Evolutionary conservation across 2,797 vertebrate genomes (phyloP).

Genomic region (Protonibea diacanthus): DNA sequence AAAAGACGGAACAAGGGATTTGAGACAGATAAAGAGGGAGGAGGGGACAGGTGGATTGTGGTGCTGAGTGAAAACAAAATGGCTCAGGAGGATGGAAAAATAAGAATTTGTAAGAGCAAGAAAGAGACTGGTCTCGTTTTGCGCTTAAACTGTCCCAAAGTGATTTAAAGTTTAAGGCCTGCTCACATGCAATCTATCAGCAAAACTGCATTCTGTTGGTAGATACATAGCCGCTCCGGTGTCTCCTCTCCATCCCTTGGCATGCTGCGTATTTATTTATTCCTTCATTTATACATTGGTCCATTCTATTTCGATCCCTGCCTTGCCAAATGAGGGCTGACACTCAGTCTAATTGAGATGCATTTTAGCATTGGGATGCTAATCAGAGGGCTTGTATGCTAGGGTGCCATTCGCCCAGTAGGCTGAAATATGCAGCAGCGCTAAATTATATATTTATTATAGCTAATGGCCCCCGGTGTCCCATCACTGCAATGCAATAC

Average conservation of each 20-base stretch:
- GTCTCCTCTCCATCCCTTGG: slow-evolving; percentile 4
- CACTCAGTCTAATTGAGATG: slow-evolving; percentile 84
- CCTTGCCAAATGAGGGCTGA: slow-evolving; percentile 73
- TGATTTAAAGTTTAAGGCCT: slow-evolving; percentile 51
- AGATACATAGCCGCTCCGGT: neutral
- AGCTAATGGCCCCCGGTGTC: slow-evolving; percentile 76
- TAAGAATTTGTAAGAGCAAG: neutral
- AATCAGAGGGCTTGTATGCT: slow-evolving; percentile 72
- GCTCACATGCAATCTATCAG: slow-evolving; percentile 31
- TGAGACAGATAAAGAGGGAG: slow-evolving; percentile 13
- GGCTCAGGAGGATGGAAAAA: slow-evolving; percentile 3
- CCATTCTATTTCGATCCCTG: slow-evolving; percentile 66
- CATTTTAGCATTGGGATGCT: slow-evolving; percentile 78
- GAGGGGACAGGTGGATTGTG: slow-evolving; percentile 25
- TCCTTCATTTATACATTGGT: slow-evolving; percentile 65
- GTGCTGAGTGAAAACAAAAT: slow-evolving; percentile 33
- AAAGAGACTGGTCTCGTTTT: slow-evolving; percentile 33
- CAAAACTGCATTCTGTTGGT: slow-evolving; percentile 26
- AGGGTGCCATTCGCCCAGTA: slow-evolving; percentile 48
- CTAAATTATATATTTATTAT: slow-evolving; percentile 79
- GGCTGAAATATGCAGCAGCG: slow-evolving; percentile 70
- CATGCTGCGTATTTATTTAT: slow-evolving; percentile 57
- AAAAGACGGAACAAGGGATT: slow-evolving; percentile 26
- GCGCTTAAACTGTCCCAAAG: slow-evolving; percentile 27
- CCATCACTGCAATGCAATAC: slow-evolving; percentile 78